Evolutionary conservation across 2,888 invertebrate species (phyloP), one percentile per base, ranked within the genome.

Genomic region (Listrodromus nycthemerus): DNA sequence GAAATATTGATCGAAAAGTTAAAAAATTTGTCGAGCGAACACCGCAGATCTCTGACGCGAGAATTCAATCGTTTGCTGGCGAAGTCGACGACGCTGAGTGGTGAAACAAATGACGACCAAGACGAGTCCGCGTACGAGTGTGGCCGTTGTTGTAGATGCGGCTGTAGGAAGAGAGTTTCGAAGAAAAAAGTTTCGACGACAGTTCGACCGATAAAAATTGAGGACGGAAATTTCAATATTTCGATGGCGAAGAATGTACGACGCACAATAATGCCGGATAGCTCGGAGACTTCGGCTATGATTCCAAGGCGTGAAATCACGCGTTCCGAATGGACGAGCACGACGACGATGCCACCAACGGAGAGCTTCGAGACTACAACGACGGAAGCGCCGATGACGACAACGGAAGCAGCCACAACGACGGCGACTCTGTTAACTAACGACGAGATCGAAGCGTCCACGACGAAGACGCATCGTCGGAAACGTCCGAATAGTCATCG

Each of bases 11-110:
- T 77, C 5, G 8, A 41, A 0, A 71, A 70, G 45, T 37, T 76
- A 19, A 63, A 50, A 19, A 74, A 24, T 7, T 8, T 80, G 8
- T 24, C 82, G 24, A 0, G 1, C 0, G 45, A 45, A 19, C 61
- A 41, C 21, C 80, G 66, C 0, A 30, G 30, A n/a, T 48, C 6
- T 1, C 3, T 77, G n/a, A 19, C 3, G 2, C 65, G 63, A 19
- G 45, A 50, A 66, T 73, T 84, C 30, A 13, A 78, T 55, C 76
- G 80, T 24, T 33, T 82, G 55, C 24, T 84, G 24, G 4, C 13
- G 69, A 73, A 52, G 8, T 55, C 41, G n/a, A 52, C 45, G 13
- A 55, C 41, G n/a, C 33, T 30, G 24, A 16, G 16, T 19, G 73
- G 75, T 7, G 8, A 65, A 1, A 21, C 7, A 24, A 21, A 80